Base-by-base conservation (phyloP, 2,113 vertebrate species). In the Xerus inauris region DNA sequence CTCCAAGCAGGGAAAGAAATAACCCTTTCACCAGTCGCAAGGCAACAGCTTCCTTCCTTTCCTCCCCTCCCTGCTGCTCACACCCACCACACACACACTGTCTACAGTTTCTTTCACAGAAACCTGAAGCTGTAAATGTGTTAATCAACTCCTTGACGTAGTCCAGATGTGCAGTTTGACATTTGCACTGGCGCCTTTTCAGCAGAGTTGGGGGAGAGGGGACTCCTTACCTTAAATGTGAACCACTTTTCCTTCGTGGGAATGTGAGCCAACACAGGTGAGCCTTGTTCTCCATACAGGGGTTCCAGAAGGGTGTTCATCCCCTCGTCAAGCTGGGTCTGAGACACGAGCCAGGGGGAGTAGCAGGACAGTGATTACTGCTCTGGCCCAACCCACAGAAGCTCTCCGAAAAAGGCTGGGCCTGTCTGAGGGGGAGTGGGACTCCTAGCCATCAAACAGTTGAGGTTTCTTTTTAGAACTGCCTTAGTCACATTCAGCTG, bases 81-180 rank as follows among this genome's bases (percentile, higher is more conserved):
- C 19, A 57, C 54, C 49, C 45, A 4, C 24, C 49, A 45, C 45
- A 65, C 42, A 40, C 64, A 3, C 4, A 42, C 54, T 22, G 54
- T 57, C 62, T 95, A 85, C 69, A 87, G 30, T 95, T 54, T 84
- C 94, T 14, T 38, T 59, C 90, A 79, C 77, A 28, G 75, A 97
- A 96, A 95, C 92, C 95, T 83, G 77, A 80, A 91, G 85, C 87
- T 95, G 97, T 97, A 69, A 98, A 98, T 94, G 94, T 94, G 95
- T 97, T 98, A 95, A 98, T 98, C 96, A 97, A 97, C 97, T 94
- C 87, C 93, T 71, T 97, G 97, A 98, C 97, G 13, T 96, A 84
- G 96, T 98, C 98, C 98, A 99, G 97, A 98, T 98, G 96, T 98
- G 81, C 80, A 88, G 71, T 83, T 73, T 71, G 95, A 96, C 81